phyloP scores from a whole-genome alignment of 2,113 vertebrate genomes.

The Egretta garzetta region DNA sequence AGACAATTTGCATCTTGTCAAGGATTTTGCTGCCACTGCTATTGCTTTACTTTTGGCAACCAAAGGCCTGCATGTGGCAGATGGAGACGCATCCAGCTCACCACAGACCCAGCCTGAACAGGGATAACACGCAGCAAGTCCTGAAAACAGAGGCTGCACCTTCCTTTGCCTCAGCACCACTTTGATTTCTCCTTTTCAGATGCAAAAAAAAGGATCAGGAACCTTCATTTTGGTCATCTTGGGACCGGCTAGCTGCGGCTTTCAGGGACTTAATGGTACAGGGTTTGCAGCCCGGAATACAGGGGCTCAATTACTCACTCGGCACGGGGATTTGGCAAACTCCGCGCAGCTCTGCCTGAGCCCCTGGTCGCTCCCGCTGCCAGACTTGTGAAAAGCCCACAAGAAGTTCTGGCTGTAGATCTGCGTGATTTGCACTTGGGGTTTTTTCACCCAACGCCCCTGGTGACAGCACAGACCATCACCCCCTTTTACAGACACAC shows the following conservation, averaged over 20 bases:
- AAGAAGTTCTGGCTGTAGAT: not conserved
- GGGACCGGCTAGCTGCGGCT: not conserved
- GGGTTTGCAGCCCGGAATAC: not conserved
- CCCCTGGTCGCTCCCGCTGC: not conserved
- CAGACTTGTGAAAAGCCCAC: not conserved
- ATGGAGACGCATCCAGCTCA: not conserved
- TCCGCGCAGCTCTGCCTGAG: not conserved
- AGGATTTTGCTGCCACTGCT: slow-evolving; percentile 30
- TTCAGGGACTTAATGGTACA: not conserved
- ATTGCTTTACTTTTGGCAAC: not conserved
- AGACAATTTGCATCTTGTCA: slow-evolving; percentile 6
- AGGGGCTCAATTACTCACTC: not conserved
- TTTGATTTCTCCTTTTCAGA: not conserved
- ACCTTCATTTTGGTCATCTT: not conserved
- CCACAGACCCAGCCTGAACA: not conserved
- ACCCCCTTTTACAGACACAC: not conserved
- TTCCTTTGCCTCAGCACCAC: not conserved
- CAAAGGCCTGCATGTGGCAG: not conserved
- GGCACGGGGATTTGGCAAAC: not conserved
- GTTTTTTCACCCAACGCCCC: not conserved
- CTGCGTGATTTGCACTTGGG: not conserved
- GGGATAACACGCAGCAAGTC: not conserved
- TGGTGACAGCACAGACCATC: not conserved
- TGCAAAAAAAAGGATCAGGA: not conserved
- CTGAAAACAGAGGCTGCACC: not conserved